A percentile compares a stretch with the other conserved stretches of the same genome.
phyloP scores from a whole-genome alignment of 2,888 invertebrate genomes.

The Eupelmus urozonus region DNA sequence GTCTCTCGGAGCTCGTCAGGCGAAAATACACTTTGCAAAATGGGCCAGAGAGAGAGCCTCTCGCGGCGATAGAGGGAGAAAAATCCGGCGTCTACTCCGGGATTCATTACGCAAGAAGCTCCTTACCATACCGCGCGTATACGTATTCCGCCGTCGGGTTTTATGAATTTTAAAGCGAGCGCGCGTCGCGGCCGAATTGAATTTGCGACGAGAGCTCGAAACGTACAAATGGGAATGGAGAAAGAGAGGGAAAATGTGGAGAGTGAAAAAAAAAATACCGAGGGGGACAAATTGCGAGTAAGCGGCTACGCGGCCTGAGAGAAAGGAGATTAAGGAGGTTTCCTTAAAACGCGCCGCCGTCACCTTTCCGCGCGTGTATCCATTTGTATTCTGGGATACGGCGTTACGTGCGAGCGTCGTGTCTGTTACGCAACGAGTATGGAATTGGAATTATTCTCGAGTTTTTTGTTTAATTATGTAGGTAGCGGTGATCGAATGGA shows the following conservation, averaged over 20 bases:
- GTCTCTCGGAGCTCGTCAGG: conserved; percentile 3
- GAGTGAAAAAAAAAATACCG: neutral
- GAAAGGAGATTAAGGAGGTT: conserved; percentile 9
- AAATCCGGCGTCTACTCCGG: conserved; percentile 9
- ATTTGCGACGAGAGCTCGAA: conserved; percentile 8
- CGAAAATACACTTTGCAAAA: conserved; percentile 28
- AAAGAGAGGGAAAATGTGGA: neutral
- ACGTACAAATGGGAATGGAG: conserved; percentile 15
- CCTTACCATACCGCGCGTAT: conserved; percentile 12
- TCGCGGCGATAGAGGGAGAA: neutral
- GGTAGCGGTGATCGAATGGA: no score
- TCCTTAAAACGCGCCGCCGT: neutral
- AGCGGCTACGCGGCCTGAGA: neutral
- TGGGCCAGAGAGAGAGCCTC: neutral
- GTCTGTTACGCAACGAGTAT: conserved; percentile 8
- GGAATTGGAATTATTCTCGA: neutral
- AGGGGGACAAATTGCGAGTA: neutral
- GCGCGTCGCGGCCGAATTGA: conserved; percentile 7
- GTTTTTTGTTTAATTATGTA: neutral
- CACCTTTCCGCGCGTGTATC: neutral
- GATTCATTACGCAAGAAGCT: conserved; percentile 45
- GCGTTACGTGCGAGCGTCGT: neutral
- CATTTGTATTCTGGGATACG: conserved; percentile 35
- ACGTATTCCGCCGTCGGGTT: neutral
- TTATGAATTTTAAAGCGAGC: conserved; percentile 43